phyloP scores from a whole-genome alignment of 2,797 vertebrate genomes.

The Ibycter americanus region DNA sequence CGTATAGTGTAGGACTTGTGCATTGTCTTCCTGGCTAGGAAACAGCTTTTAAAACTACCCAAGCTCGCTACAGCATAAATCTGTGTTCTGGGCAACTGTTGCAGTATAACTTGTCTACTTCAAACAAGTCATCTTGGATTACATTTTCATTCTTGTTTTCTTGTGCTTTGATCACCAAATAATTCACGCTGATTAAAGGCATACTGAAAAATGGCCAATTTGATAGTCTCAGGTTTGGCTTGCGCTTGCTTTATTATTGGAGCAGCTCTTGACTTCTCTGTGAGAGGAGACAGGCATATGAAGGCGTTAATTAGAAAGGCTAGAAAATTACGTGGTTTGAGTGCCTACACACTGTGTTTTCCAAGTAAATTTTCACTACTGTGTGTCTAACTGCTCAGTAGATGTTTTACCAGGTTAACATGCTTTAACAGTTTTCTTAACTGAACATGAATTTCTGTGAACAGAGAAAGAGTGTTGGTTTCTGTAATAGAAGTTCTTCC shows the following conservation, averaged over 20 bases:
- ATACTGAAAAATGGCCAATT: not conserved
- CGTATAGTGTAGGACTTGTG: accelerated
- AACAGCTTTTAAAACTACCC: not conserved
- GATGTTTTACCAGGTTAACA: not conserved
- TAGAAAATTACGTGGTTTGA: not conserved
- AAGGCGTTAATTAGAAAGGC: not conserved
- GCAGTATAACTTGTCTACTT: not conserved
- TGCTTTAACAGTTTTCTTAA: not conserved
- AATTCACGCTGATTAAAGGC: not conserved
- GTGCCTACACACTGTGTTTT: not conserved
- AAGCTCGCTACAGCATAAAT: not conserved
- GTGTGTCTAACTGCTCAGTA: not conserved
- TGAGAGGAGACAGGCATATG: not conserved
- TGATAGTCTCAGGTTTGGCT: not conserved
- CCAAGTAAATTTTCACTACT: not conserved
- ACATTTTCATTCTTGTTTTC: not conserved
- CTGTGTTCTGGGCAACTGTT: constrained; percentile 19
- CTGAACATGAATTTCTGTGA: not conserved
- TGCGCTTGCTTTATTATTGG: not conserved
- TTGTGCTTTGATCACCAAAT: not conserved
- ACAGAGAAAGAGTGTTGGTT: not conserved
- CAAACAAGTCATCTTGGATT: not conserved
- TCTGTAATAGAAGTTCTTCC: not conserved
- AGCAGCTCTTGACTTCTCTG: not conserved
- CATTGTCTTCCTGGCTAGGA: not conserved